Conservation (phyloP, 2,113 vertebrate species). For the Calidris pygmaea region DNA sequence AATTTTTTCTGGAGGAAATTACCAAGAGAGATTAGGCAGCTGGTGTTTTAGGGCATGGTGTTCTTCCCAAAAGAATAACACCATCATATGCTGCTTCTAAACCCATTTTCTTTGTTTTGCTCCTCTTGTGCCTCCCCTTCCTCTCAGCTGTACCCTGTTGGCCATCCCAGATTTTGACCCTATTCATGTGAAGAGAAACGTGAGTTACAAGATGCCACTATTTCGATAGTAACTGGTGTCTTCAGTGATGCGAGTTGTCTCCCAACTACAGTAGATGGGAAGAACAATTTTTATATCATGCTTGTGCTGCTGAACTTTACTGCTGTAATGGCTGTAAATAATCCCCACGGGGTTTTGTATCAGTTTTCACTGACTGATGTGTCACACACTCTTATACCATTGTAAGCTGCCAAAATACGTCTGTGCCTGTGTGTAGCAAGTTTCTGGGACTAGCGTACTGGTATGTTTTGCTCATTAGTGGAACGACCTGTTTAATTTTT, state of each 20-base stretch:
- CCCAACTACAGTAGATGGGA: not conserved
- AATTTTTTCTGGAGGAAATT: conserved; percentile 3
- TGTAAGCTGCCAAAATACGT: not conserved
- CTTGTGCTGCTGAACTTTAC: conserved; percentile 35
- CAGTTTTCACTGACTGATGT: conserved; percentile 22
- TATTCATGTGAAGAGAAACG: not conserved
- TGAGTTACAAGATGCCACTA: not conserved
- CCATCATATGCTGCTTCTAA: not conserved
- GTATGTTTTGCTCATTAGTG: not conserved
- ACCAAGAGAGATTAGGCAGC: not conserved
- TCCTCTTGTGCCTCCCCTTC: not conserved
- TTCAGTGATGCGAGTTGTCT: not conserved
- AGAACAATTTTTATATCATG: not conserved
- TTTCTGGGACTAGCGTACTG: not conserved
- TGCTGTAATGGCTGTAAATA: conserved; percentile 36
- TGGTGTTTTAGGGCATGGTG: not conserved
- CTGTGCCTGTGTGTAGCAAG: not conserved
- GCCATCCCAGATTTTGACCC: not conserved
- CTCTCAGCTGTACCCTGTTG: not conserved
- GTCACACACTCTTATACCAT: not conserved
- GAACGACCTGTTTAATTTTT: conserved; percentile 33
- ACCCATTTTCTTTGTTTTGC: not conserved
- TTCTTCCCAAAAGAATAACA: not conserved
- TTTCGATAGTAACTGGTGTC: not conserved
- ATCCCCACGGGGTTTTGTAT: not conserved